Evolutionary conservation across 2,113 vertebrate species (phyloP).

Genomic region (Phasianus colchicus): DNA sequence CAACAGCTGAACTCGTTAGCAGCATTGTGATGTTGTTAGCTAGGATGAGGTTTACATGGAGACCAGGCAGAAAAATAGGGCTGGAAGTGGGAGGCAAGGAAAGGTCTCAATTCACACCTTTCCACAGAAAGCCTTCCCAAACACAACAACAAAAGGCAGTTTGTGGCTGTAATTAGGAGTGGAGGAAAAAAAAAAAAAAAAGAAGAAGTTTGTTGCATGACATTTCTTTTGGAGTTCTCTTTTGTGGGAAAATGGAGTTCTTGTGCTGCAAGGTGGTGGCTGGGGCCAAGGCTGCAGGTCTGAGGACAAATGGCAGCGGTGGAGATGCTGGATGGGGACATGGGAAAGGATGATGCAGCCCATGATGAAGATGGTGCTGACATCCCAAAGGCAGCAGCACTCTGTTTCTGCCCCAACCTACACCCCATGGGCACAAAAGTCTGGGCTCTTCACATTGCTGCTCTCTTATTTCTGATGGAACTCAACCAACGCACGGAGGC

Average conservation of each 20-base stretch:
- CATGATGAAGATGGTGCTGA: not conserved
- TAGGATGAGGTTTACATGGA: not conserved
- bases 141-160: not conserved
- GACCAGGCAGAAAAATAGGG: not conserved
- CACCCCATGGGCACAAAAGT: not conserved
- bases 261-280: not conserved
- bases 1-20: not conserved
- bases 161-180: not conserved
- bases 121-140: not conserved
- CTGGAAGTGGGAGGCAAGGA: not conserved
- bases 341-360: not conserved
- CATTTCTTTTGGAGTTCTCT: not conserved
- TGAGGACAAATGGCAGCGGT: too few species aligned
- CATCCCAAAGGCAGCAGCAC: too few species aligned
- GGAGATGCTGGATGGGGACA: not conserved
- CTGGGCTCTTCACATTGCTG: not conserved
- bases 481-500: not conserved
- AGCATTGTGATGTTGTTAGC: not conserved
- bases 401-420: not conserved
- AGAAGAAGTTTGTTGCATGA: not conserved
- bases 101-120: conserved; percentile 18
- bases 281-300: not conserved
- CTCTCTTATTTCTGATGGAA: not conserved
- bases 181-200: accelerated
- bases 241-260: not conserved